Base-by-base conservation (phyloP, 2,797 vertebrate species). In the Schizopygopsis pylzovi region DNA sequence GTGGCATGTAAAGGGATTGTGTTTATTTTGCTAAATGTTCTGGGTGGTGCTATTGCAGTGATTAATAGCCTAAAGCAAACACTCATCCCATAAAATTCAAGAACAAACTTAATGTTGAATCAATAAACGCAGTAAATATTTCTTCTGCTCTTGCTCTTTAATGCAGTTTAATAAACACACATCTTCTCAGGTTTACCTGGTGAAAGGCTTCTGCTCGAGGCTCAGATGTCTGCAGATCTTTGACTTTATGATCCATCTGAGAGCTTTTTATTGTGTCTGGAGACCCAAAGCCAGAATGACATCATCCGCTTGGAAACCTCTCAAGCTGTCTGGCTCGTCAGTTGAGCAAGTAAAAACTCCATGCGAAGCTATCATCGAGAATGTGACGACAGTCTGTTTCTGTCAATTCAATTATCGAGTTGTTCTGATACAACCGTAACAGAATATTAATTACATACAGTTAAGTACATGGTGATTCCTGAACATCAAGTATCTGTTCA, bases 61-160 rank as follows among this genome's bases (percentile, higher is more conserved):
- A 63, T 83, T 75, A 75, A 83, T 83, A 49, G 41, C 71, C 63
- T 25, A 33, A 75, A 63, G 81, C 20, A 39, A 49, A 39, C 56
- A 10, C 18, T 7, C 25, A 45, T 59, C 41, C 16, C 12, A 15
- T 18, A 59, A 59, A 73, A 61, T 33, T 59, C 81, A 63, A 75
- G 18, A 16, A 18, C 41, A 37, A 63, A 37, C 41, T 6, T 43
- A n/a, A 83, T 75, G 56, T 75, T 63, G 39, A 75, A 63, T 83
- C 41, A 75, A 63, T 75, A 49, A 4, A 11, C 18, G 25, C 71
- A 11, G 41, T 83, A 12, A 10, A 63, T 49, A 37, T 63, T 49
- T 47, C 1, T 16, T 75, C n/a, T 78, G 37, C 15, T 41, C 52
- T 71, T 59, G 49, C 25, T 13, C 13, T 43, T 71, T 4, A 71